phyloP scores from a whole-genome alignment of 2,113 vertebrate species.

The Oncorhynchus clarkii region DNA sequence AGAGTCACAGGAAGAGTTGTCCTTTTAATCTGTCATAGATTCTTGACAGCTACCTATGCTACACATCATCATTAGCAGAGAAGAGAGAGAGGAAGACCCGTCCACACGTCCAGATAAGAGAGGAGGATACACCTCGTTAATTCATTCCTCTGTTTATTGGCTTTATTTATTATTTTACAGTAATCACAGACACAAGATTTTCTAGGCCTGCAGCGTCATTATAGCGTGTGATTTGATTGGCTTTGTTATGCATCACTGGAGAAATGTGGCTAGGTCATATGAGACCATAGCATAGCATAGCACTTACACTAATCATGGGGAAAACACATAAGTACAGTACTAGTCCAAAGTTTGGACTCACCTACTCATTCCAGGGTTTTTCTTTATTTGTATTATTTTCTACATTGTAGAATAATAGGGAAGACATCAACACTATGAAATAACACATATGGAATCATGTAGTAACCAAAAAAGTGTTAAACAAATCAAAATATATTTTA shows the following conservation, averaged over 20 bases:
- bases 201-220: constrained; percentile 27
- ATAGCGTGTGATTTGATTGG: constrained; percentile 15
- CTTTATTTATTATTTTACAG: constrained; percentile 30
- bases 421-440: too few species aligned
- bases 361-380: too few species aligned
- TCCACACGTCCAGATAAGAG: constrained; percentile 53
- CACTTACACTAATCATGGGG: too few species aligned
- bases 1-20: constrained; percentile 61
- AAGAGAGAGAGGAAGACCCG: constrained; percentile 53
- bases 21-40: constrained; percentile 71
- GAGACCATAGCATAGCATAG: too few species aligned
- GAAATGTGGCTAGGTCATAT: too few species aligned
- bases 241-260: not conserved
- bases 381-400: too few species aligned
- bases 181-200: constrained; percentile 30
- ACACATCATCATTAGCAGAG: constrained; percentile 69
- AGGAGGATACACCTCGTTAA: constrained; percentile 71
- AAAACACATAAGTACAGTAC: too few species aligned
- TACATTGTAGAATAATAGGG: too few species aligned
- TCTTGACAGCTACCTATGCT: constrained; percentile 72
- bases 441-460: too few species aligned
- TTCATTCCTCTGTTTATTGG: constrained; percentile 56
- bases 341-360: too few species aligned
- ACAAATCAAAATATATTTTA: too few species aligned
- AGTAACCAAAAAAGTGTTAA: too few species aligned